Evolutionary conservation across 2,113 vertebrate species (phyloP), one percentile per base, ranked within the genome.

Genomic region (Cettia cetti): DNA sequence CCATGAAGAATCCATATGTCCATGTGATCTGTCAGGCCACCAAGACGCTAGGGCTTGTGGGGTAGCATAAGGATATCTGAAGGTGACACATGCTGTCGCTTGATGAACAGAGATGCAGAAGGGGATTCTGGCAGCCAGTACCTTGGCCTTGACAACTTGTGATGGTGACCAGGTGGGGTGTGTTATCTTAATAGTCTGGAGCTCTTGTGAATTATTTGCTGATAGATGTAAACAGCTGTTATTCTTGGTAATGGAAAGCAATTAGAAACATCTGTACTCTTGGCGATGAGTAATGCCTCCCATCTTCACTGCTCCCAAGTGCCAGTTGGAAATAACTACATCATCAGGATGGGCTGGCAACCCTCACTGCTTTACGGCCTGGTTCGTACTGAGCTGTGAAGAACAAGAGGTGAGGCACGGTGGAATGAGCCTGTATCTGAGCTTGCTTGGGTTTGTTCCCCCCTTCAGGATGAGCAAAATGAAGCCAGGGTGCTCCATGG

Each of bases 191-290:
- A 99, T 99, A 99, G 98, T 99, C 99, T 99, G 98, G 98, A 99
- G 98, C 99, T 99, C 98, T 98, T 98, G 99, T 99, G 99, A 99
- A 98, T 99, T 99, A 99, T 99, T 99, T 99, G 98, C 99, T 99
- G 99, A 99, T 99, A 99, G 99, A 99, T 99, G 99, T 99, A 99
- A 99, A 99, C 99, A 99, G 99, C 99, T 99, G 99, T 99, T 99
- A 99, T 99, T 99, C 98, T 99, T 99, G 99, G 99, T 99, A 99
- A 99, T 99, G 99, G 99, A 99, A 99, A 99, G 99, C 99, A 99
- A 99, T 99, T 99, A 99, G 99, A 99, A 99, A 99, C 99, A 99
- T 99, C 99, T 99, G 99, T 98, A 99, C 98, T 99, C 98, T 99
- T 99, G 99, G 99, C 99, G 96, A 98, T 99, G 99, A 99, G 98